Conservation (phyloP, 2,888 invertebrate genomes). For the Ferdinandea cuprea region DNA sequence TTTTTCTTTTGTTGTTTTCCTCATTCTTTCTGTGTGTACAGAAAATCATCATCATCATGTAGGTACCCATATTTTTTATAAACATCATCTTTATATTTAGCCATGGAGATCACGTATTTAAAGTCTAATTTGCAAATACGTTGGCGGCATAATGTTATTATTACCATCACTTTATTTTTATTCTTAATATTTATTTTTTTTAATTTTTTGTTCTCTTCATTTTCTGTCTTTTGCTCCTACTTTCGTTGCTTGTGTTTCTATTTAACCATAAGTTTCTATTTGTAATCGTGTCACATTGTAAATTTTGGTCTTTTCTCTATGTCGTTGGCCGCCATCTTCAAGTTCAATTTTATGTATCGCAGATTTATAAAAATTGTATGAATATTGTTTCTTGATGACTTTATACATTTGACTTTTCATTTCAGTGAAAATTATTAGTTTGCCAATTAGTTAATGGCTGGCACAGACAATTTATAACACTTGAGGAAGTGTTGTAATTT, state of each 20-base stretch:
- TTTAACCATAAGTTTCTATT: conserved; percentile 29
- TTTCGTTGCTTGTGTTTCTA: conserved; percentile 14
- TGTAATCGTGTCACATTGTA: conserved; percentile 19
- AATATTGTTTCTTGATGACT: conserved; percentile 52
- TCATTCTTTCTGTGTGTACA: not conserved
- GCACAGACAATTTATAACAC: conserved; percentile 37
- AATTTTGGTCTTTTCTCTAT: conserved; percentile 16
- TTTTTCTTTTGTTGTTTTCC: conserved; percentile 13
- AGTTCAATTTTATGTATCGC: conserved; percentile 54
- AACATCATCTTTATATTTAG: conserved; percentile 73
- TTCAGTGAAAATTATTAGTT: conserved; percentile 32
- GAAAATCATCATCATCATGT: not conserved
- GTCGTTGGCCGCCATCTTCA: conserved; percentile 67
- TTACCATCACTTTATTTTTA: conserved; percentile 72
- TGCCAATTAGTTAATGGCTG: conserved; percentile 52
- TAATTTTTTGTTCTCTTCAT: conserved; percentile 15
- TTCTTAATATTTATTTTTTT: conserved; percentile 61
- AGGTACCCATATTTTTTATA: conserved; percentile 26
- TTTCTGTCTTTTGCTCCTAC: conserved; percentile 11
- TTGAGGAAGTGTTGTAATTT: conserved; percentile 20
- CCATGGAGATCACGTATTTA: conserved; percentile 70
- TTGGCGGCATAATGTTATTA: conserved; percentile 73
- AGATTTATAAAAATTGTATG: not conserved
- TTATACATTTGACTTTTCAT: conserved; percentile 45
- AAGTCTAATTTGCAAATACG: conserved; percentile 74